Evolutionary conservation across 1,140 invertebrate species (phyloP).

Genomic region (Argopecten irradians): DNA sequence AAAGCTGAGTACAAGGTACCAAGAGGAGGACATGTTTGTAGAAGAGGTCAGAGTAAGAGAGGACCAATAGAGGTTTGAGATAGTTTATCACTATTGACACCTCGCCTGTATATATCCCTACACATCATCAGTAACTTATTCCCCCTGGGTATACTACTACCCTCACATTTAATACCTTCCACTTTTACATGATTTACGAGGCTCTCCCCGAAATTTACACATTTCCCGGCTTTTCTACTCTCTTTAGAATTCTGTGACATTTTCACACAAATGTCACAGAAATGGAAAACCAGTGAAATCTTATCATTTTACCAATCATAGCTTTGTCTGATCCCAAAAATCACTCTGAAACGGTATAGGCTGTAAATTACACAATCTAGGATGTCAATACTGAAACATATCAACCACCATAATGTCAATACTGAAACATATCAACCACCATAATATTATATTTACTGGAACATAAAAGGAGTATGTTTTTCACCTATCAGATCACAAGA

Average conservation of each 20-base stretch:
- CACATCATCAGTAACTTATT: background rate
- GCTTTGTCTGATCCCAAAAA: background rate
- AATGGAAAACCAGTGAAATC: constrained; percentile 13
- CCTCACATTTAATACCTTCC: background rate
- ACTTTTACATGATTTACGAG: constrained; percentile 4
- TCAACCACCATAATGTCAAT: no score
- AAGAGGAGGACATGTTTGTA: no score
- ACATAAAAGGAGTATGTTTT: no score
- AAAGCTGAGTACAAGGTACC: no score
- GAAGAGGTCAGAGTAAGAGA: no score
- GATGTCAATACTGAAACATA: background rate
- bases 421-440: no score
- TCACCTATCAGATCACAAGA: no score
- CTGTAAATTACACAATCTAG: background rate
- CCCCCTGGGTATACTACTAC: background rate
- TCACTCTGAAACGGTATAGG: background rate
- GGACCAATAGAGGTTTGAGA: no score
- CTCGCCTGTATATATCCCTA: background rate
- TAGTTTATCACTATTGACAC: background rate
- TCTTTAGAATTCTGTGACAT: background rate
- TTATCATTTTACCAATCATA: background rate
- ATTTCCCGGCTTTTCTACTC: background rate
- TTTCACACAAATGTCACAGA: background rate
- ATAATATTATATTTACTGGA: background rate
- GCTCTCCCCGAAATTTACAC: background rate